These are phyloP conservation scores for Botia kubotai DNA, from an alignment of 2,797 vertebrate genomes.

Conservation along the genomic window DNA sequence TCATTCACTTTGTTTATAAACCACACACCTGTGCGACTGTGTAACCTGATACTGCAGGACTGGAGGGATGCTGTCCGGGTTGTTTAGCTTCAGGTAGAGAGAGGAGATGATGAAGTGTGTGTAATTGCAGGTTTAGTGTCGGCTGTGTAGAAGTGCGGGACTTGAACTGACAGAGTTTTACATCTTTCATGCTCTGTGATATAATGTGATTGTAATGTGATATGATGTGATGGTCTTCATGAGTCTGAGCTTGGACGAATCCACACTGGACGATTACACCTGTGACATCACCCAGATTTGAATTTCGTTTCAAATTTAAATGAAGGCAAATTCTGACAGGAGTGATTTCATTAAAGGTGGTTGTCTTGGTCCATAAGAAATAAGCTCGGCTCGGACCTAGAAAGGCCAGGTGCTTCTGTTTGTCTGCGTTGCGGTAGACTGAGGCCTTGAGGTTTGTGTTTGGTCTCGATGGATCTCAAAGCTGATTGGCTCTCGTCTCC, in stretches of 20 bases:
- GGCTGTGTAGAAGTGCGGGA: no score
- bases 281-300: conserved; percentile 28
- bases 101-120: neutral
- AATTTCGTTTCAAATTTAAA: conserved; percentile 34
- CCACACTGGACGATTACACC: neutral
- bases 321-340: conserved; percentile 32
- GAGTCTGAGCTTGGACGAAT: no score
- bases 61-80: neutral
- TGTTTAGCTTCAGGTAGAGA: neutral
- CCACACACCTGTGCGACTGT: neutral
- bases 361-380: no score
- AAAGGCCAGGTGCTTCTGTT: neutral
- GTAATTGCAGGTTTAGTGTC: neutral
- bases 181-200: no score
- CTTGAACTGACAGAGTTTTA: no score
- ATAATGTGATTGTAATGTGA: no score
- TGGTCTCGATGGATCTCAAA: conserved; percentile 13
- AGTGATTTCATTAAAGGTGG: neutral
- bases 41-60: neutral
- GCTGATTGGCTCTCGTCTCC: conserved; percentile 14
- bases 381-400: neutral
- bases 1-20: neutral
- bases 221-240: no score
- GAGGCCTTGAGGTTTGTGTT: neutral
- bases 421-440: neutral